phyloP scores from a whole-genome alignment of 2,113 vertebrate species.

The Ptilorrhoa leucosticta region DNA sequence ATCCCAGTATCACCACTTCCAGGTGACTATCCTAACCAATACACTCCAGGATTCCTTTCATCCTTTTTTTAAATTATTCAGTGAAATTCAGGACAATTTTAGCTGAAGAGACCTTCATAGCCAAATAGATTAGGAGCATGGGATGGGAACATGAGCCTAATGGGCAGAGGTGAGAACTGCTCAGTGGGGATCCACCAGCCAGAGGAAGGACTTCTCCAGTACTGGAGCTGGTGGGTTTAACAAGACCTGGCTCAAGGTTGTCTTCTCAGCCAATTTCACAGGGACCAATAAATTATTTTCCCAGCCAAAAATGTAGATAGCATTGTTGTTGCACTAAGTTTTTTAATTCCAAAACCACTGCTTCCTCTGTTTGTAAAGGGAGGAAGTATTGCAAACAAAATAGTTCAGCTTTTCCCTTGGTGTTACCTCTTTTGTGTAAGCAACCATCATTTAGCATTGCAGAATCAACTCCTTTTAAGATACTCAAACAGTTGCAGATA shows the following conservation, averaged over 20 bases:
- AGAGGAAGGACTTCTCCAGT: neutral
- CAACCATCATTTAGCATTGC: neutral
- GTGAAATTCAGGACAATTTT: neutral
- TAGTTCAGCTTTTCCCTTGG: neutral
- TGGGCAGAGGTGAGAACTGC: neutral
- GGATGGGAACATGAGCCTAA: accelerated
- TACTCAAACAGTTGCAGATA: neutral
- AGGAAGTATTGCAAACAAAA: neutral
- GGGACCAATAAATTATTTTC: neutral
- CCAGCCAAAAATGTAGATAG: neutral
- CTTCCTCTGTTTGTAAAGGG: neutral
- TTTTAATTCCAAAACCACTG: neutral
- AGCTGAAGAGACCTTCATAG: neutral
- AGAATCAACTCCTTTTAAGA: neutral
- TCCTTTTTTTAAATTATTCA: neutral
- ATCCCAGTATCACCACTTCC: neutral
- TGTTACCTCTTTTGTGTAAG: neutral
- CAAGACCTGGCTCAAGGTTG: neutral
- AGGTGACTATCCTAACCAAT: neutral
- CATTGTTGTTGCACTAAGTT: neutral
- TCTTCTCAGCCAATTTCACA: neutral
- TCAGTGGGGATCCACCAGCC: neutral
- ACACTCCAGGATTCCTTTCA: neutral
- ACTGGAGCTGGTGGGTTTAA: neutral
- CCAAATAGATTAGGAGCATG: neutral